A percentile compares a stretch with the other conserved stretches of the same genome.
Conservation (phyloP, 2,888 invertebrate species). For the Steinernema scapterisci region DNA sequence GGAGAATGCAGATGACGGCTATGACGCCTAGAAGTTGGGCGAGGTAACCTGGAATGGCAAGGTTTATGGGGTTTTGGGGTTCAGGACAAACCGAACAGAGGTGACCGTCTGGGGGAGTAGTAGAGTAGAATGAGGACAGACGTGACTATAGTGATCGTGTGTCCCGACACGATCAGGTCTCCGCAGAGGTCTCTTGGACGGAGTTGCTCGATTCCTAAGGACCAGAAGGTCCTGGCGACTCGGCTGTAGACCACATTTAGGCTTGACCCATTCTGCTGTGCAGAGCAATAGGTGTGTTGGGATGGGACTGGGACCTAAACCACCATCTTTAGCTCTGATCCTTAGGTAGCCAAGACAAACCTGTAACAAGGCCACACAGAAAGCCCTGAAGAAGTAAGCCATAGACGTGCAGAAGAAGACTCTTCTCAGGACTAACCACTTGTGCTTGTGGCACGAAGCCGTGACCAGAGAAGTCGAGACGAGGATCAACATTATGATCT, state of each 20-base stretch:
- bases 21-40: constrained; percentile 53
- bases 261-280: constrained; percentile 47
- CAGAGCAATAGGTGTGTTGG: constrained; percentile 63
- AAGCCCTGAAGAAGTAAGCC: constrained; percentile 59
- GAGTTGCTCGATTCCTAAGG: constrained; percentile 62
- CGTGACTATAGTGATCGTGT: constrained; percentile 62
- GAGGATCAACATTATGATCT: constrained; percentile 61
- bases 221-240: constrained; percentile 61
- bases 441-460: constrained; percentile 56
- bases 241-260: constrained; percentile 41
- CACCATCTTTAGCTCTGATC: background rate
- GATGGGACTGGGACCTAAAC: constrained; percentile 65
- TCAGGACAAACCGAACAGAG: constrained; percentile 41
- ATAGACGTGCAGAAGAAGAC: constrained; percentile 57
- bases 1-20: constrained; percentile 57
- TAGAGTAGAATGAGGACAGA: constrained; percentile 54
- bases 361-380: constrained; percentile 62
- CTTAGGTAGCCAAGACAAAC: constrained; percentile 34
- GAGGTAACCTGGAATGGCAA: constrained; percentile 46
- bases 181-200: constrained; percentile 60
- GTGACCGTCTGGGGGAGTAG: constrained; percentile 57
- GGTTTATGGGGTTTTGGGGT: background rate
- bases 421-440: constrained; percentile 51
- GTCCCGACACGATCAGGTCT: constrained; percentile 66
- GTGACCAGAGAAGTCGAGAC: constrained; percentile 50